phyloP scores from a whole-genome alignment of 2,888 invertebrate genomes.

The Prosopocoilus inquinatus region DNA sequence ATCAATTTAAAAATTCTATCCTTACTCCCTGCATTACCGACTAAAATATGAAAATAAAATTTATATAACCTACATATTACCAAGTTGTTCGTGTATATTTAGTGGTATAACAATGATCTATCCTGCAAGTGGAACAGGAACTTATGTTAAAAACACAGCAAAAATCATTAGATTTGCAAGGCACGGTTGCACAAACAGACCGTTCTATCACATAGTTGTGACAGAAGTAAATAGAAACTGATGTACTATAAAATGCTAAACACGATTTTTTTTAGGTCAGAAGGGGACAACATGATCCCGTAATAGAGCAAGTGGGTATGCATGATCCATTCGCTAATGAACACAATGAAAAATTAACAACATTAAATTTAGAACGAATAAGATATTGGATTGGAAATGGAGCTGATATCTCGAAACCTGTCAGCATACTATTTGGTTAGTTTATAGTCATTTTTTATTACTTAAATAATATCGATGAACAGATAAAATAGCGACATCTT shows the following conservation, averaged over 20 bases:
- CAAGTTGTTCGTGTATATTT: slow-evolving; percentile 1
- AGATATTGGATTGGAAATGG: slow-evolving; percentile 85
- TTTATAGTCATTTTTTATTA: neutral
- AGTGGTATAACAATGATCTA: slow-evolving; percentile 52
- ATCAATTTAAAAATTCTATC: slow-evolving; percentile 6
- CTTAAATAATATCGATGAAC: slow-evolving; percentile 4
- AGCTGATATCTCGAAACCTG: slow-evolving; percentile 69
- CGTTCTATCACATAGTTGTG: slow-evolving; percentile 91
- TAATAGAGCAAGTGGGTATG: slow-evolving; percentile 87
- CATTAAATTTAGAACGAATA: slow-evolving; percentile 87
- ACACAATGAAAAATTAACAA: slow-evolving; percentile 81
- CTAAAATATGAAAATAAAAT: neutral
- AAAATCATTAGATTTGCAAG: slow-evolving; percentile 77
- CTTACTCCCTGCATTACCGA: slow-evolving; percentile 4
- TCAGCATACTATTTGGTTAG: slow-evolving; percentile 74
- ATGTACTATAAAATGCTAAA: neutral
- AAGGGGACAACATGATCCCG: slow-evolving; percentile 62
- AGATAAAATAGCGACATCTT: no score
- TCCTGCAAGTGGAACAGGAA: slow-evolving; percentile 73
- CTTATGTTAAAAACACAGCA: slow-evolving; percentile 55
- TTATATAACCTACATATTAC: slow-evolving; percentile 14
- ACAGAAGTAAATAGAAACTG: slow-evolving; percentile 63
- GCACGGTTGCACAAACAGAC: slow-evolving; percentile 90
- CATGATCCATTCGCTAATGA: slow-evolving; percentile 88
- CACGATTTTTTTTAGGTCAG: slow-evolving; percentile 54